phyloP scores from a whole-genome alignment of 2,888 invertebrate species.

The Suillia variegata region DNA sequence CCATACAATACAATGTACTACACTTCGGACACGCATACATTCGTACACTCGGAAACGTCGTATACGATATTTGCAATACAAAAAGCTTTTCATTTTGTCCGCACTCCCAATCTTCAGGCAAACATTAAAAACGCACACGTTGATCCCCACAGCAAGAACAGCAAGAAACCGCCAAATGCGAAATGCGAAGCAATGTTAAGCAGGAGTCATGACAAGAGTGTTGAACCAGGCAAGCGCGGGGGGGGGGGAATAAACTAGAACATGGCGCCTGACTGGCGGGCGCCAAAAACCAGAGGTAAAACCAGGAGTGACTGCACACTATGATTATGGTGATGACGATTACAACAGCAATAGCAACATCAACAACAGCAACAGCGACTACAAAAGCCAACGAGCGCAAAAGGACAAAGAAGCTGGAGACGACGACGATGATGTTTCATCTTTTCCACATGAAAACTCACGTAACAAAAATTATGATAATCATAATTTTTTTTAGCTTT shows the following conservation, averaged over 20 bases:
- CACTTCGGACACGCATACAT: background rate
- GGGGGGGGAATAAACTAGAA: background rate
- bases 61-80: slow-evolving; percentile 10
- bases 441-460: slow-evolving; percentile 56
- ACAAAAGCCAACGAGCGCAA: background rate
- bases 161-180: slow-evolving; percentile 18
- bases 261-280: slow-evolving; percentile 54
- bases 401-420: background rate
- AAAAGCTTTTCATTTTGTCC: slow-evolving; percentile 7
- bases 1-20: background rate
- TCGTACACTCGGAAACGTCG: background rate
- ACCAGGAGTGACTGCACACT: slow-evolving; percentile 58
- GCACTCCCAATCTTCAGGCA: slow-evolving; percentile 5
- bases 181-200: slow-evolving; percentile 16
- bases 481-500: slow-evolving; percentile 47
- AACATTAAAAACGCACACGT: slow-evolving; percentile 17
- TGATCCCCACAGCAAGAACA: slow-evolving; percentile 4
- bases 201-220: slow-evolving; percentile 26
- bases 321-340: slow-evolving; percentile 60
- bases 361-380: slow-evolving; percentile 5
- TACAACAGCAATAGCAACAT: slow-evolving; percentile 34
- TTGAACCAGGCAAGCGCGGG: background rate
- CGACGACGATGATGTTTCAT: slow-evolving; percentile 48
- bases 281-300: slow-evolving; percentile 59
- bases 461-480: slow-evolving; percentile 58